Conservation (phyloP, 2,113 vertebrate genomes). For the Neodon shergylaensis region DNA sequence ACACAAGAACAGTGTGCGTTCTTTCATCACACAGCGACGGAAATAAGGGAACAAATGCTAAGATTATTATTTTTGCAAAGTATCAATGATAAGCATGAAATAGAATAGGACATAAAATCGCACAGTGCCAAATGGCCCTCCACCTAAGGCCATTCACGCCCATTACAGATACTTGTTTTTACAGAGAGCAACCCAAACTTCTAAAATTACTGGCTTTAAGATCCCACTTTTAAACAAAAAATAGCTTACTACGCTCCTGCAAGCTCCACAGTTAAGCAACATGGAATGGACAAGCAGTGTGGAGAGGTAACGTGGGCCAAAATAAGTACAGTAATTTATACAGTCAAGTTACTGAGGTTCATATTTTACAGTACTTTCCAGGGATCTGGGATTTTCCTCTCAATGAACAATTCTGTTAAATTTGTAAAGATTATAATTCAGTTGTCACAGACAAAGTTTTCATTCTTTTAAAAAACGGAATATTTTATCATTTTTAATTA, state of each 20-base stretch:
- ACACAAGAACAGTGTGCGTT: background rate
- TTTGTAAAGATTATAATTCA: background rate
- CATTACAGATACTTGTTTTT: background rate
- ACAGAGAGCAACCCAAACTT: slow-evolving; percentile 36
- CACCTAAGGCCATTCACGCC: background rate
- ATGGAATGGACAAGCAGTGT: background rate
- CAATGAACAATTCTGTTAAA: background rate
- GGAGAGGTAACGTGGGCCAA: background rate
- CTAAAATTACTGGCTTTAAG: slow-evolving; percentile 13
- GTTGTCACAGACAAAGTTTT: background rate
- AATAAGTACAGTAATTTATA: slow-evolving; percentile 30
- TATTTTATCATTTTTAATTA: slow-evolving; percentile 31
- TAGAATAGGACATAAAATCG: background rate
- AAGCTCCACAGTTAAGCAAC: background rate
- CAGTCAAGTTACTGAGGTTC: background rate
- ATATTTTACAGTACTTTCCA: slow-evolving; percentile 1
- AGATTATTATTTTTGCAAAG: background rate
- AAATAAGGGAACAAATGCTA: background rate
- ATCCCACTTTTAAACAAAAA: slow-evolving; percentile 51
- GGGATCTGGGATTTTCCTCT: slow-evolving; percentile 26
- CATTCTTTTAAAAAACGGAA: background rate
- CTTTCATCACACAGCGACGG: background rate
- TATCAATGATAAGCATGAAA: background rate
- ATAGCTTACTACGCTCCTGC: background rate
- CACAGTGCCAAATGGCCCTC: slow-evolving; percentile 3